These are phyloP conservation scores for Fabriciana adippe DNA, from an alignment of 2,888 invertebrate genomes.

Conservation along the genomic window DNA sequence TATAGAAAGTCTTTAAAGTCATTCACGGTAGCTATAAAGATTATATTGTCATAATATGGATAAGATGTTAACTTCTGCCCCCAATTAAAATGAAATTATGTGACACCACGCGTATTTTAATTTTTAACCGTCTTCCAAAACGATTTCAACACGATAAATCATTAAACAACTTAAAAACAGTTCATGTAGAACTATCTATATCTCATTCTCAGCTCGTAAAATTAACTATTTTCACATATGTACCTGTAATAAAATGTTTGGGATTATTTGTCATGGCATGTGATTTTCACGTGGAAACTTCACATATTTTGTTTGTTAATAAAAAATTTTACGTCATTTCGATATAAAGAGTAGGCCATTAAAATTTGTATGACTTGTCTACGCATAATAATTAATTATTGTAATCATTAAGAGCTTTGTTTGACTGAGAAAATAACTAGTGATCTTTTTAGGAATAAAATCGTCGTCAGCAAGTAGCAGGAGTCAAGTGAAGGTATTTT, in stretches of 20 bases:
- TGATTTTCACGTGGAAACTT: slow-evolving; percentile 9
- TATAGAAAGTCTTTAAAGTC: background rate
- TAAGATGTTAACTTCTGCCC: slow-evolving; percentile 1
- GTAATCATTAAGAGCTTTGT: too few species aligned
- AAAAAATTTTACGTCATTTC: background rate
- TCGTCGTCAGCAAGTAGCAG: too few species aligned
- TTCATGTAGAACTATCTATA: background rate
- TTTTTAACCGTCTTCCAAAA: background rate
- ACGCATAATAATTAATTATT: slow-evolving; percentile 1
- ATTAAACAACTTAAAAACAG: slow-evolving; percentile 13
- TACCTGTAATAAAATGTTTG: slow-evolving; percentile 14
- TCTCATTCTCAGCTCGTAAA: slow-evolving; percentile 20
- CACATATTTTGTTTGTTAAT: slow-evolving; percentile 1
- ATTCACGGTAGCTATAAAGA: background rate
- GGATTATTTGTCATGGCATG: slow-evolving; percentile 17
- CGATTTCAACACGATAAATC: slow-evolving; percentile 16
- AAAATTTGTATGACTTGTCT: slow-evolving; percentile 11
- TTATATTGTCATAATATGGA: background rate
- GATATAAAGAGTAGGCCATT: slow-evolving; percentile 4
- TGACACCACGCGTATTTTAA: background rate
- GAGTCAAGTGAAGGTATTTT: too few species aligned
- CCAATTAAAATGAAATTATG: slow-evolving; percentile 4
- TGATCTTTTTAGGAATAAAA: too few species aligned
- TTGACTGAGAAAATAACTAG: too few species aligned
- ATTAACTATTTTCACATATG: background rate